A percentile compares a stretch with the other conserved stretches of the same genome.
phyloP scores from a whole-genome alignment of 2,888 invertebrate species.

The Caradrina kadenii region DNA sequence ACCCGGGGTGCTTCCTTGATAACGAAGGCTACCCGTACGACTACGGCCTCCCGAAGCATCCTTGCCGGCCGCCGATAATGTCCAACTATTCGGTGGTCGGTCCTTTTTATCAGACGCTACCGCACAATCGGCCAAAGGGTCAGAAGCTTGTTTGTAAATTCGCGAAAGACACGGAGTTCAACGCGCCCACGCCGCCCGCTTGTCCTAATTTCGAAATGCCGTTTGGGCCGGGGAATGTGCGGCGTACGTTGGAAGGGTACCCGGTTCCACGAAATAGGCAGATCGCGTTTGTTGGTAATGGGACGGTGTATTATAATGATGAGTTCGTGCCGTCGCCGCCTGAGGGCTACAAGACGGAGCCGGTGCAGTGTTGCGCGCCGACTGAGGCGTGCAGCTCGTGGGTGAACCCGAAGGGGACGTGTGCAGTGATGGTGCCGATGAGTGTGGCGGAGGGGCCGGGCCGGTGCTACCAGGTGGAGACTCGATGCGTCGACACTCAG shows the following conservation, averaged over 20 bases:
- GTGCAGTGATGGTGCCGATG: conserved; percentile 88
- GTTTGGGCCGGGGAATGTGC: conserved; percentile 90
- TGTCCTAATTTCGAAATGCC: conserved; percentile 84
- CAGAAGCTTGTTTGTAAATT: conserved; percentile 88
- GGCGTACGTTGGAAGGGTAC: conserved; percentile 95
- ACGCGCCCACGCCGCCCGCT: conserved; percentile 76
- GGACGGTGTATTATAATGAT: conserved; percentile 88
- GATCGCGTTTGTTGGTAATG: conserved; percentile 87
- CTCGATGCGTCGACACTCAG: conserved; percentile 91
- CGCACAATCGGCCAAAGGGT: conserved; percentile 93
- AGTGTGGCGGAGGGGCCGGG: conserved; percentile 85
- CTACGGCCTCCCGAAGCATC: conserved; percentile 93
- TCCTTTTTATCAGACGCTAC: conserved; percentile 94
- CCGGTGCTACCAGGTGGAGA: conserved; percentile 89
- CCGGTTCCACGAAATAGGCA: conserved; percentile 91
- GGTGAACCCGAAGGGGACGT: conserved; percentile 88
- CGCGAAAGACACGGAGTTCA: conserved; percentile 88
- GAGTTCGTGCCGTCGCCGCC: conserved; percentile 93
- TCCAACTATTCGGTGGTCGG: conserved; percentile 85
- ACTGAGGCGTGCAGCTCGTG: conserved; percentile 85
- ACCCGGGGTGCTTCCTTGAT: conserved; percentile 94
- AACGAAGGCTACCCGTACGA: conserved; percentile 95
- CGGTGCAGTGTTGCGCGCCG: conserved; percentile 87
- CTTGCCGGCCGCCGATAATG: conserved; percentile 85
- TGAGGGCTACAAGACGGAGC: conserved; percentile 92